phyloP scores from a whole-genome alignment of 2,797 vertebrate species.

The Acanthis flammea region DNA sequence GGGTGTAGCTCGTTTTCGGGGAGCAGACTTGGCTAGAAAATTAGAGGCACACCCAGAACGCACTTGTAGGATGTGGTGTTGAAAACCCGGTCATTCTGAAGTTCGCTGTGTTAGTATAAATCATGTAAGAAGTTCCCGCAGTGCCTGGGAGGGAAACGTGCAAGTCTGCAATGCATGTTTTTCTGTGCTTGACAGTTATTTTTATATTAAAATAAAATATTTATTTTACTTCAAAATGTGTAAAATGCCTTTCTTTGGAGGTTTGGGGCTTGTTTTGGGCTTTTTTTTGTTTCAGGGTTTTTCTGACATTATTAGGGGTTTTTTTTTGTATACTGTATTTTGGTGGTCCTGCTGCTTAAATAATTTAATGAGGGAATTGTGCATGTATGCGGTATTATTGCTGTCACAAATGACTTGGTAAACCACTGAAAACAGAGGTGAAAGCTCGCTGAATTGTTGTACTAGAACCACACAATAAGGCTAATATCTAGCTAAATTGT shows the following conservation, averaged over 20 bases:
- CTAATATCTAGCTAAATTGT: conserved; percentile 11
- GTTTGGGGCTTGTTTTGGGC: accelerated
- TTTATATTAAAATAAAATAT: not conserved
- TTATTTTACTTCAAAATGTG: not conserved
- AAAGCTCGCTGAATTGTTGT: not conserved
- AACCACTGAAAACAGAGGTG: not conserved
- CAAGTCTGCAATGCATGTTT: not conserved
- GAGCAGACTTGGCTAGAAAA: not conserved
- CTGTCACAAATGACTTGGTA: not conserved
- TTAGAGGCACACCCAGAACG: accelerated
- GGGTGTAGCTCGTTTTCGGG: not conserved
- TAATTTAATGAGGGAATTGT: not conserved
- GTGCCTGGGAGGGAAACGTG: not conserved
- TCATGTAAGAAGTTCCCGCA: not conserved
- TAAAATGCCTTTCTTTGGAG: not conserved
- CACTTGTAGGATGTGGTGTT: not conserved
- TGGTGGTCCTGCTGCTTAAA: not conserved
- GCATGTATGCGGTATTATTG: not conserved
- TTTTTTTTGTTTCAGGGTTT: accelerated
- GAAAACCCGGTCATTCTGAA: not conserved
- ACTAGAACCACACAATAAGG: not conserved
- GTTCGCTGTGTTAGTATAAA: accelerated
- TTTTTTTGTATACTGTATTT: not conserved
- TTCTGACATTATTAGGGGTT: not conserved
- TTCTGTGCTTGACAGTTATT: not conserved